phyloP scores from a whole-genome alignment of 1,140 invertebrate species.

The Drosophila cardini region DNA sequence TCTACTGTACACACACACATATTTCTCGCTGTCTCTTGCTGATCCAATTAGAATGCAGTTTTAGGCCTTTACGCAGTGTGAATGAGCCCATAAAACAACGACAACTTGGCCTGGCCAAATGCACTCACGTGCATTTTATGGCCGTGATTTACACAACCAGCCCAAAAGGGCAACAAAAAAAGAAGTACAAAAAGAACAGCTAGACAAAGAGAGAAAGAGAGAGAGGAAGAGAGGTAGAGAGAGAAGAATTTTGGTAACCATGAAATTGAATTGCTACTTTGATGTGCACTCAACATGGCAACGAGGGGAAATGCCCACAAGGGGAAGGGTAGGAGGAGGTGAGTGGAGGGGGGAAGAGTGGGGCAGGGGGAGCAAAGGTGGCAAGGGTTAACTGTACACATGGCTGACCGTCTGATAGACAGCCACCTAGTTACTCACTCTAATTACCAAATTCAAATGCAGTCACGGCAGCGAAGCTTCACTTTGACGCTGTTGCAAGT shows the following conservation, averaged over 20 bases:
- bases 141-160: conserved; percentile 61
- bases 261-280: conserved; percentile 83
- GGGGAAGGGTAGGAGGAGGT: not conserved
- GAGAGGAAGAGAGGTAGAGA: not conserved
- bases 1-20: not conserved
- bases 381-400: conserved; percentile 70
- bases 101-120: conserved; percentile 29
- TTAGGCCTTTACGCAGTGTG: conserved; percentile 26
- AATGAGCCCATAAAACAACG: conserved; percentile 36
- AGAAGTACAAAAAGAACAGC: not conserved
- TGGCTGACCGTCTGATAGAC: conserved; percentile 73
- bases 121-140: conserved; percentile 71
- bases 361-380: not conserved
- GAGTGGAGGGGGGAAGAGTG: not conserved
- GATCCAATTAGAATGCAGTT: conserved; percentile 63
- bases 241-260: conserved; percentile 58
- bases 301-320: conserved; percentile 11
- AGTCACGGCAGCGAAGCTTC: conserved; percentile 41
- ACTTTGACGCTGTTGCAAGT: conserved; percentile 49
- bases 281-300: conserved; percentile 74
- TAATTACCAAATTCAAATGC: conserved; percentile 65
- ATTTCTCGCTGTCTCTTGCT: not conserved
- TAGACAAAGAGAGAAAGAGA: not conserved
- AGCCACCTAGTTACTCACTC: conserved; percentile 75
- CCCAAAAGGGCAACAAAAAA: not conserved